phyloP scores from a whole-genome alignment of 2,113 vertebrate species.

The Syngnathus floridae region DNA sequence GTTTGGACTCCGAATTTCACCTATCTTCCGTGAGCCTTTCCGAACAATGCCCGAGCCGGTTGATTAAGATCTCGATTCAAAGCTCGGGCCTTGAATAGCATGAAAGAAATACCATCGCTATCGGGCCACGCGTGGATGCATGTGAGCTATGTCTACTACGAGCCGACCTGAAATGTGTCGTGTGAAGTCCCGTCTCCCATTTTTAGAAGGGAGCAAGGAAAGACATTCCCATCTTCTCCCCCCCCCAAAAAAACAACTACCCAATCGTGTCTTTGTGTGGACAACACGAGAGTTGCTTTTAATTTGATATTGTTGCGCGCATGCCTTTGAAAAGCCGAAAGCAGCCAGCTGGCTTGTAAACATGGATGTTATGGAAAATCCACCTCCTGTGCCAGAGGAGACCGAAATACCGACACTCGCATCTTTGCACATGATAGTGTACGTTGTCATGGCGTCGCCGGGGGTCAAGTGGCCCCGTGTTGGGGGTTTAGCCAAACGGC shows the following conservation, averaged over 20 bases:
- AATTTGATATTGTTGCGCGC: constrained; percentile 43
- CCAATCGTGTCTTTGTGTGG: background rate
- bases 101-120: constrained; percentile 73
- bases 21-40: constrained; percentile 12
- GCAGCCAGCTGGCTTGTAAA: constrained; percentile 63
- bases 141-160: constrained; percentile 74
- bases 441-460: constrained; percentile 57
- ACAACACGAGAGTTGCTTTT: background rate
- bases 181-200: constrained; percentile 39
- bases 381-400: constrained; percentile 57
- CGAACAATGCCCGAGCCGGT: constrained; percentile 32
- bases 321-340: constrained; percentile 43
- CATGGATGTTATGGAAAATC: constrained; percentile 68
- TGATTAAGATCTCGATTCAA: constrained; percentile 49
- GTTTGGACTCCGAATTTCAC: constrained; percentile 1
- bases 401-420: constrained; percentile 61
- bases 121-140: constrained; percentile 71
- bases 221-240: constrained; percentile 3
- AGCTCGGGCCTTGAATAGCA: constrained; percentile 57
- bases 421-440: constrained; percentile 63
- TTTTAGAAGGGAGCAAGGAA: constrained; percentile 25
- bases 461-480: constrained; percentile 54
- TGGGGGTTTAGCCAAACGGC: constrained; percentile 56
- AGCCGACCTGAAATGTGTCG: constrained; percentile 57
- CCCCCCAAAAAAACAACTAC: background rate